Evolutionary conservation across 2,888 invertebrate species (phyloP), one percentile per base, ranked within the genome.

Genomic region (Tetanocera ferruginea): DNA sequence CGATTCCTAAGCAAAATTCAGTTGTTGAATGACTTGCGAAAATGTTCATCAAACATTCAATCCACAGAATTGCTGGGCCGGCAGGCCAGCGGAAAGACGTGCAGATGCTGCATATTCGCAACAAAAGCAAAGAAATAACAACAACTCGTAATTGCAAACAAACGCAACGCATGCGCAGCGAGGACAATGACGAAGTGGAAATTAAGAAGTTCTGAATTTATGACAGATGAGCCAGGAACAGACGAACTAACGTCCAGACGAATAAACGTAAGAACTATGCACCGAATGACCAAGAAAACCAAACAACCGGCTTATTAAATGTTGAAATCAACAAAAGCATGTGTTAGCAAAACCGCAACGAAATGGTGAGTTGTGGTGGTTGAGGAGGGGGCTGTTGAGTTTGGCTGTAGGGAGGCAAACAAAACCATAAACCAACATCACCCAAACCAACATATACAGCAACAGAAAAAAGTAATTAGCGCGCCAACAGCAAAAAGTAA

Each of bases 21-120:
- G 86, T 85, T 85, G 84, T 84, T 83, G 83, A 84, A 87, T 87
- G 87, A 87, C 87, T 88, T 86, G 87, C 87, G 84, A 86, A 85
- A 86, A 86, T 83, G 84, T 82, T 81, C 83, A 83, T 84, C 85
- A 84, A 81, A 51, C 51, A 64, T 55, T 43, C 43, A 43, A 43
- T 77, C 49, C 76, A 79, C 34, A 62, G 69, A 76, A 64, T 11
- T 55, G 73, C 49, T 37, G 11, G 64, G 69, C 31, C 34, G 43
- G 67, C 43, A 25, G 25, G 69, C 66, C 64, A 34, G n/a, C 17
- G 43, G 67, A 28, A 55, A 52, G 34, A 17, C 31, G 51, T 43
- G 76, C 80, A 78, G 78, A 78, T 78, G 76, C 78, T 76, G 76
- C 73, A 57, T 60, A 77, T 60, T 52, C 55, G 72, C 76, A 73